Evolutionary conservation across 2,888 invertebrate genomes (phyloP), one percentile per base, ranked within the genome.

Genomic region (Nebria brevicollis): DNA sequence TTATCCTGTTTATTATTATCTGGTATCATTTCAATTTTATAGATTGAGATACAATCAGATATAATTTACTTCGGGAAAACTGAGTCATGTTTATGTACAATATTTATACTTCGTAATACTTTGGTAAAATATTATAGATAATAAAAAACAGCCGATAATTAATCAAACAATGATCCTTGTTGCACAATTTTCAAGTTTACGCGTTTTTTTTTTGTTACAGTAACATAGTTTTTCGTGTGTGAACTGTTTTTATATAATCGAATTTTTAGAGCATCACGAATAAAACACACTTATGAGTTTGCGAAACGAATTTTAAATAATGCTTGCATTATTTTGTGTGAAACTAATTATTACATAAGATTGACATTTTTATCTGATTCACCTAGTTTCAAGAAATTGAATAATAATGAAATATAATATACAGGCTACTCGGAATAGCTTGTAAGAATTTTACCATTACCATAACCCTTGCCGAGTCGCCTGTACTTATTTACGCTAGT

Each of bases 221-320:
- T 54, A 54, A 13, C 54, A 54, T 54, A 54, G 54, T 54, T 54
- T 54, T 54, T 54, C 54, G 54, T 54, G 54, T 54, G 54, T 54
- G 54, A 54, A 54, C 4, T 54, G 34, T 54, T 54, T 54, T 54
- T 54, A 54, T 54, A 54, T 54, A 54, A 54, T 13, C 54, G 54
- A 54, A 54, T 54, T 54, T 54, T 54, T 54, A 54, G 54, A 54
- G 54, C 54, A 54, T 54, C 54, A 54, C 54, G 54, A 54, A 54
- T 54, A 54, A 54, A 54, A 54, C 54, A 54, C 54, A 34, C 34
- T 34, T 34, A 34, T 54, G 54, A 54, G 54, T 8, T 54, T 54
- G 54, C 54, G 54, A 54, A 54, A 54, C 13, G 8, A 2, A 54
- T 54, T 54, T 54, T 54, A 54, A 54, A 13, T 54, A 54, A 11